These are phyloP conservation scores for Lampris megalopsis DNA, from an alignment of 2,113 vertebrate species.

Conservation along the genomic window DNA sequence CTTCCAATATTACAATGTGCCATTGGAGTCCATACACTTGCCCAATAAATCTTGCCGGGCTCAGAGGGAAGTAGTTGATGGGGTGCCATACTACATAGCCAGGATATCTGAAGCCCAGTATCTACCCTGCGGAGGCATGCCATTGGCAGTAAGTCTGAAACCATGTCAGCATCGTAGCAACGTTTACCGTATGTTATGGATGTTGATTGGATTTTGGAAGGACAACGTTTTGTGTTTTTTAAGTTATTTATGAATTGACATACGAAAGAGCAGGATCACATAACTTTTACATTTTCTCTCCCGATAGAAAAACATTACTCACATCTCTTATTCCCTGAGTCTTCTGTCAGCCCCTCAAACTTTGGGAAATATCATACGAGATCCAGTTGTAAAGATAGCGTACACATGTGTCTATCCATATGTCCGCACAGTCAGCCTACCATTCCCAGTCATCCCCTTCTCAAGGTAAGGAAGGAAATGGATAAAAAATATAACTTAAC, in stretches of 20 bases:
- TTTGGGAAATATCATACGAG: slow-evolving; percentile 71
- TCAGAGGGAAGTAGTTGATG: slow-evolving; percentile 50
- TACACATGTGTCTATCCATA: slow-evolving; percentile 79
- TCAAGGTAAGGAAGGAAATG: slow-evolving; percentile 59
- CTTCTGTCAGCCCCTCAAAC: slow-evolving; percentile 67
- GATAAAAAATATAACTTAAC: not conserved
- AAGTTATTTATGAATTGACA: not conserved
- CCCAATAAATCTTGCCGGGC: slow-evolving; percentile 71
- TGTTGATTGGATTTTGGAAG: not conserved
- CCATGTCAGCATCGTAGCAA: no score
- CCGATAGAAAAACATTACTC: slow-evolving; percentile 77
- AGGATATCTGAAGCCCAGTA: slow-evolving; percentile 69
- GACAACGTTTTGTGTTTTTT: not conserved
- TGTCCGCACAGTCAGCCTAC: slow-evolving; percentile 70
- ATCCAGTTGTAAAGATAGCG: slow-evolving; percentile 72
- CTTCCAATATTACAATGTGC: slow-evolving; percentile 75
- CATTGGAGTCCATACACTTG: slow-evolving; percentile 70
- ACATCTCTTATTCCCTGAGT: slow-evolving; percentile 72
- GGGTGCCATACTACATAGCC: slow-evolving; percentile 63
- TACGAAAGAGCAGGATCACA: not conserved
- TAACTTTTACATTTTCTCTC: not conserved
- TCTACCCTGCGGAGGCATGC: slow-evolving; percentile 69
- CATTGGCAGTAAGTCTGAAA: slow-evolving; percentile 59
- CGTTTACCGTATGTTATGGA: no score
- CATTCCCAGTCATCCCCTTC: slow-evolving; percentile 66